Percentiles rank a stretch among this genome's conserved stretches.
Conservation (phyloP, 2,113 vertebrate genomes). For the Mesitornis unicolor region DNA sequence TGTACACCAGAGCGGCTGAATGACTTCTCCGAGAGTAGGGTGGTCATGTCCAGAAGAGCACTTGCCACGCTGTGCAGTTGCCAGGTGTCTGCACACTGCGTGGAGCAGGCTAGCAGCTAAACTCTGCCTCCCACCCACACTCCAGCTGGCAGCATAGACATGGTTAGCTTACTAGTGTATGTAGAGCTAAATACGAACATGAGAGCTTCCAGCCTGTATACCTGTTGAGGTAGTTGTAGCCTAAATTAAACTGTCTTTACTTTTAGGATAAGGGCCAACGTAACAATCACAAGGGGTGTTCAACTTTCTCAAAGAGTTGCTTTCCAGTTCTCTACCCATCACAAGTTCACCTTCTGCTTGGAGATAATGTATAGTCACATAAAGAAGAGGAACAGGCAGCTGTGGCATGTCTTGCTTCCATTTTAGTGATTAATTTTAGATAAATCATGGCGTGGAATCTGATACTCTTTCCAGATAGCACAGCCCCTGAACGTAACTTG, state of each 20-base stretch:
- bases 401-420: not conserved
- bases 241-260: not conserved
- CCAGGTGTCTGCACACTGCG: not conserved
- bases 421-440: not conserved
- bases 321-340: not conserved
- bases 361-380: not conserved
- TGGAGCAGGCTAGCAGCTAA: not conserved
- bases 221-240: not conserved
- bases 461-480: not conserved
- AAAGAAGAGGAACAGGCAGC: not conserved
- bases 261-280: not conserved
- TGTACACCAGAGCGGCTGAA: too few species aligned
- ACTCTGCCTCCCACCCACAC: not conserved
- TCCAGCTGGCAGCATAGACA: not conserved
- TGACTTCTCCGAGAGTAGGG: not conserved
- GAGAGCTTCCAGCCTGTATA: too few species aligned
- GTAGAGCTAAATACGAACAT: not conserved
- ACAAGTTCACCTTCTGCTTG: not conserved
- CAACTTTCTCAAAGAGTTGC: not conserved
- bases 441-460: not conserved
- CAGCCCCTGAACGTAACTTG: not conserved
- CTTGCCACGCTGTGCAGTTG: not conserved
- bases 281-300: not conserved
- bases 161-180: not conserved
- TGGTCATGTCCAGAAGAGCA: not conserved